A percentile compares a stretch with the other conserved stretches of the same genome.
These are phyloP conservation scores for Caligus rogercresseyi DNA, from an alignment of 1,140 invertebrate genomes.

Conservation along the genomic window DNA sequence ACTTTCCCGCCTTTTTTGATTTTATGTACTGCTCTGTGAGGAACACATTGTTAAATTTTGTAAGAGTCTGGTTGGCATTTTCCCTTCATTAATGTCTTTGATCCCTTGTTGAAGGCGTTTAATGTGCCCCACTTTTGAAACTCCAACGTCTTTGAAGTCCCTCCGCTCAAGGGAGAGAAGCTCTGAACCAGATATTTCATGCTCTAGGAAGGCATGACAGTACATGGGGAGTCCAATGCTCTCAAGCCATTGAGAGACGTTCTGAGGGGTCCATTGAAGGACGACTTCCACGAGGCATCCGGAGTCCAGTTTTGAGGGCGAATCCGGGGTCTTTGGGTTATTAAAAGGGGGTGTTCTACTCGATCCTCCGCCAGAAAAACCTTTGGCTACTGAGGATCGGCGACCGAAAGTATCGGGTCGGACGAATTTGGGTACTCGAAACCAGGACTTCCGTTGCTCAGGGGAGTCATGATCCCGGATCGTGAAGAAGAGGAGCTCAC, in stretches of 20 bases:
- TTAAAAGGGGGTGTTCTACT: too few relatives aligned
- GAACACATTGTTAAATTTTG: conserved; percentile 1
- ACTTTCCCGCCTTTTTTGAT: too few relatives aligned
- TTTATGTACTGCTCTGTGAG: neutral
- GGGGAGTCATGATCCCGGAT: neutral
- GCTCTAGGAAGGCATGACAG: conserved; percentile 50
- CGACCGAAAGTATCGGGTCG: neutral
- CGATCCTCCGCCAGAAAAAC: neutral
- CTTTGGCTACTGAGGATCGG: neutral
- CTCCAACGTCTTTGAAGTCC: conserved; percentile 70
- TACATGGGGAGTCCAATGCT: conserved; percentile 72
- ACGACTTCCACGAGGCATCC: conserved; percentile 23
- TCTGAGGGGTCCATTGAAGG: conserved; percentile 35
- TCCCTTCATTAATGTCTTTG: conserved; percentile 46
- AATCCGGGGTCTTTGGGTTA: too few relatives aligned
- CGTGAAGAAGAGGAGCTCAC: conserved; percentile 12
- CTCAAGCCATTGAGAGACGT: conserved; percentile 60
- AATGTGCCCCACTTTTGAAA: conserved; percentile 80
- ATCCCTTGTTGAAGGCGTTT: conserved; percentile 82
- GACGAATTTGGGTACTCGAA: neutral
- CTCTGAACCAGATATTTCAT: conserved; percentile 80
- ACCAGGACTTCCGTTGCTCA: neutral
- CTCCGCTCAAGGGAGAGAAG: conserved; percentile 58
- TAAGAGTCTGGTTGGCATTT: conserved; percentile 10
- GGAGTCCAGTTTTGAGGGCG: neutral